Conservation (phyloP, 2,888 invertebrate genomes). For the Stratiomys singularior region DNA sequence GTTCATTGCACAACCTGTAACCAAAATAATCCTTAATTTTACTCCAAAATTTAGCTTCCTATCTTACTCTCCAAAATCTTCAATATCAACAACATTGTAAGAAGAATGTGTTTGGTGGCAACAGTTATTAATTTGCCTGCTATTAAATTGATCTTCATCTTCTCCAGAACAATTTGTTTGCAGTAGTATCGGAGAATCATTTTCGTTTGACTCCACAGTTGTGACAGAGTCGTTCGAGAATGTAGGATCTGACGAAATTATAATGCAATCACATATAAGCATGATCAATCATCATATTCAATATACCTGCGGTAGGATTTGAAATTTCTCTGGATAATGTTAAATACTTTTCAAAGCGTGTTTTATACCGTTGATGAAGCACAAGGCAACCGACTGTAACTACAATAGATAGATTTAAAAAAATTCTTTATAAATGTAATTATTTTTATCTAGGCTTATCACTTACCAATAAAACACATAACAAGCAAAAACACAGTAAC, state of each 20-base stretch:
- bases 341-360: slow-evolving; percentile 75
- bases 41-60: slow-evolving; percentile 54
- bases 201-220: slow-evolving; percentile 49
- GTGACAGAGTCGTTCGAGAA: slow-evolving; percentile 62
- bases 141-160: slow-evolving; percentile 58
- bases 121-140: slow-evolving; percentile 60
- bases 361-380: slow-evolving; percentile 82
- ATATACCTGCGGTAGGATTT: slow-evolving; percentile 64
- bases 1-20: too few relatives aligned
- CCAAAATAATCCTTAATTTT: slow-evolving; percentile 1
- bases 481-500: slow-evolving; percentile 79
- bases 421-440: too few relatives aligned
- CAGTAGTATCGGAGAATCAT: slow-evolving; percentile 51
- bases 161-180: slow-evolving; percentile 60
- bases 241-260: slow-evolving; percentile 54
- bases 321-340: slow-evolving; percentile 71
- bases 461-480: slow-evolving; percentile 81
- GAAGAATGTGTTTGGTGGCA: slow-evolving; percentile 58
- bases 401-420: slow-evolving; percentile 57
- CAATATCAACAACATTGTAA: slow-evolving; percentile 71
- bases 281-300: slow-evolving; percentile 57
- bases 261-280: slow-evolving; percentile 49
- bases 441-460: not conserved
- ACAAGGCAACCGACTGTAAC: slow-evolving; percentile 85
- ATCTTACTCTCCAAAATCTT: slow-evolving; percentile 65